phyloP scores from a whole-genome alignment of 2,113 vertebrate genomes.

The Archilochus colubris region DNA sequence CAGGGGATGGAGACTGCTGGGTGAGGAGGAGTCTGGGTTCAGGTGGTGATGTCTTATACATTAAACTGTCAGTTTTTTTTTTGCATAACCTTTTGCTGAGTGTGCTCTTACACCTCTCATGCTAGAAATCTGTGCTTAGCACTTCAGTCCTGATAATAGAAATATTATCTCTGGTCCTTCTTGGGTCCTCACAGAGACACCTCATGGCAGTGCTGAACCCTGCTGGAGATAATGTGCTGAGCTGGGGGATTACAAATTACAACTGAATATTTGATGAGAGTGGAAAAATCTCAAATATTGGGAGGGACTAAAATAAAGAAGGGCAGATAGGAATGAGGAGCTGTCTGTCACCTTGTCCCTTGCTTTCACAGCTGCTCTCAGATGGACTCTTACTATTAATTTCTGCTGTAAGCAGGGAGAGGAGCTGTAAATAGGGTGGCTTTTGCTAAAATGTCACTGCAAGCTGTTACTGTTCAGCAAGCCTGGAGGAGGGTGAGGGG shows the following conservation, averaged over 20 bases:
- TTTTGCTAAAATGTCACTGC: conserved; percentile 53
- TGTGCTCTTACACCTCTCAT: not conserved
- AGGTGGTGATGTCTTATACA: not conserved
- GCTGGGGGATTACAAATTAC: not conserved
- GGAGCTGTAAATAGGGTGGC: not conserved
- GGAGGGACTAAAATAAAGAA: not conserved
- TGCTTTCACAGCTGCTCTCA: not conserved
- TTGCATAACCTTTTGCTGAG: not conserved
- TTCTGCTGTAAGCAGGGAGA: conserved; percentile 7
- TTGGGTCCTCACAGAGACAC: too few species aligned
- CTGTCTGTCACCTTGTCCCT: not conserved
- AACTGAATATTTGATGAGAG: not conserved
- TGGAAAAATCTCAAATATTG: not conserved
- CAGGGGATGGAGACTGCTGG: not conserved
- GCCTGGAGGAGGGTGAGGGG: not conserved
- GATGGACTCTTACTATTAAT: not conserved
- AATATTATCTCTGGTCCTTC: not conserved
- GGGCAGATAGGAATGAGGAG: not conserved
- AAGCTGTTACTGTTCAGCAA: conserved; percentile 7
- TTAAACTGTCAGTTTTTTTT: not conserved
- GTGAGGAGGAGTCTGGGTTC: not conserved
- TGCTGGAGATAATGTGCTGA: not conserved
- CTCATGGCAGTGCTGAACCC: not conserved
- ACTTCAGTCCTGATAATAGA: not conserved
- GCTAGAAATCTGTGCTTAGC: not conserved